Base-by-base conservation (phyloP, 2,113 vertebrate species). In the Halichoerus grypus region DNA sequence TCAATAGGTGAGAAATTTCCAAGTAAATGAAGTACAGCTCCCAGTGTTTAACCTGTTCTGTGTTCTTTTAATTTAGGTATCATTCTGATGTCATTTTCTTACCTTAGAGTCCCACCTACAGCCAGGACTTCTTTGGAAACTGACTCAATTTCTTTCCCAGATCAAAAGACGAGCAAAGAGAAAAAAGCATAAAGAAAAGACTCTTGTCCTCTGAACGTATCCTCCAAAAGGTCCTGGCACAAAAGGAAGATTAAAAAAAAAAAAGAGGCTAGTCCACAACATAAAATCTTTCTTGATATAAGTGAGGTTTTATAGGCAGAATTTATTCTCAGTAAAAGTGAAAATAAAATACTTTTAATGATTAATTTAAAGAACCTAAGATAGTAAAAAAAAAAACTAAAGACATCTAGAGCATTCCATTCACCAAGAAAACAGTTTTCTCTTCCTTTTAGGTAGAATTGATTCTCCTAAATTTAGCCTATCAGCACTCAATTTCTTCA, bases 321-420 rank as follows among this genome's bases (percentile, higher is more conserved):
- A 94, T 28, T 83, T 16, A 82, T 67, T 95, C 36, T 81, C 15
- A 82, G 42, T 36, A 83, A 55, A 95, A 72, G 53, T 21, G 57
- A 53, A 96, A 95, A 76, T 65, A 51, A 93, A 87, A 51, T 42
- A 85, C 26, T 76, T 77, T 82, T 5, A 67, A 76, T 1, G 84
- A 83, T 31, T n/a, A 92, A 67, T n/a, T 67, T 80, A 95, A 87
- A 74, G 39, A 87, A 71, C 16, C 21, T 42, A 94, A 94, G 55
- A 63, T n/a, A 71, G 36, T 71, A 65, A 55, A 5, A 80, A 88
- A 87, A 49, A 59, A 22, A 67, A 96, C 39, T 71, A 42, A 95
- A 83, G 24, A 21, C 55, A 51, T 36, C 6, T 61, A 74, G 39
- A 87, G 6, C 26, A 67, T 94, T 49, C 7, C 2, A 57, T 88